phyloP scores from a whole-genome alignment of 2,113 vertebrate genomes.

The Trinectes maculatus region DNA sequence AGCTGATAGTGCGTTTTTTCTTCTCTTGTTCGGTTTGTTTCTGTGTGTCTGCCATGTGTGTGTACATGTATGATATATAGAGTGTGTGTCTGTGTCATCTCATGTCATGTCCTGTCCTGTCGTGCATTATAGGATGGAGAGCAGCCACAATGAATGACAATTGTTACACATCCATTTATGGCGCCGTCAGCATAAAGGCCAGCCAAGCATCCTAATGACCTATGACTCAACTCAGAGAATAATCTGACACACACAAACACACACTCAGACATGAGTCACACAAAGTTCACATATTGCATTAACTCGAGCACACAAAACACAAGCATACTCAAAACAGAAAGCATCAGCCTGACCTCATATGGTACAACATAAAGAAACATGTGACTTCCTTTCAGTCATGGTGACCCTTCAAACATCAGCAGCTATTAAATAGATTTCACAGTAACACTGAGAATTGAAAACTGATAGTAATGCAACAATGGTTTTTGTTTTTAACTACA shows the following conservation, averaged over 20 bases:
- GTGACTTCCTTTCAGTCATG: not conserved
- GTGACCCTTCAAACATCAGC: not conserved
- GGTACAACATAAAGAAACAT: not conserved
- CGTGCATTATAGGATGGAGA: slow-evolving; percentile 22
- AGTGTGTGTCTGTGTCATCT: slow-evolving; percentile 13
- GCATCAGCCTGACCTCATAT: not conserved
- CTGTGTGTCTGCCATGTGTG: not conserved
- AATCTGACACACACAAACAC: slow-evolving; percentile 15
- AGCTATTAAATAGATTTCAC: not conserved
- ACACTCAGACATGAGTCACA: slow-evolving; percentile 14
- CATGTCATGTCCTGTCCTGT: slow-evolving; percentile 31
- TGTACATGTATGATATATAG: not conserved
- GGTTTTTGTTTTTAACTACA: no score
- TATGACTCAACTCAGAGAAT: slow-evolving; percentile 56
- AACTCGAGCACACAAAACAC: slow-evolving; percentile 11
- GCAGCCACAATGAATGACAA: slow-evolving; percentile 54
- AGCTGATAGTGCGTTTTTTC: no score
- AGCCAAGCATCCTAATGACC: slow-evolving; percentile 66
- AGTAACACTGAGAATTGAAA: no score
- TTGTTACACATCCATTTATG: slow-evolving; percentile 59
- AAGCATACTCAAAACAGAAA: not conserved
- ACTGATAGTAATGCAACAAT: no score
- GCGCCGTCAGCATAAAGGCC: slow-evolving; percentile 58
- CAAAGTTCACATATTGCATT: slow-evolving; percentile 26
- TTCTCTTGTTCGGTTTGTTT: not conserved